Conservation (phyloP, 2,113 vertebrate genomes). For the Mugil cephalus region DNA sequence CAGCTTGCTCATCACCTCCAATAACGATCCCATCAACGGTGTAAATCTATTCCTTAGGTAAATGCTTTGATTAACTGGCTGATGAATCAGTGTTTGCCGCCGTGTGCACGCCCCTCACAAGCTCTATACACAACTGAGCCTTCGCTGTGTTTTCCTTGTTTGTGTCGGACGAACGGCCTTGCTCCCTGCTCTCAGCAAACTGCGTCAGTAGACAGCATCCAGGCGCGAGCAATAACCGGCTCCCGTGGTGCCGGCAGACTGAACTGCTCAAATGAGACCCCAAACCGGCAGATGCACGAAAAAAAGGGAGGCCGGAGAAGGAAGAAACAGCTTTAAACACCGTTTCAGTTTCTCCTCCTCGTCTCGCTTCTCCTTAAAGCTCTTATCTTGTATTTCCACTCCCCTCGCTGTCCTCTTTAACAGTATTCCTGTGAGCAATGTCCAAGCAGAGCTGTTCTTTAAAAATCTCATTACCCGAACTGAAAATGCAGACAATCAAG, state of each 20-base stretch:
- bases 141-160: slow-evolving; percentile 9
- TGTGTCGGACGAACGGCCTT: background rate
- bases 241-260: slow-evolving; percentile 4
- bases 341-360: slow-evolving; percentile 34
- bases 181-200: slow-evolving; percentile 28
- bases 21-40: slow-evolving; percentile 38
- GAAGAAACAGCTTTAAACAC: slow-evolving; percentile 18
- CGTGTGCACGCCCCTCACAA: background rate
- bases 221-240: slow-evolving; percentile 38
- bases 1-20: slow-evolving; percentile 58
- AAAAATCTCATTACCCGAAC: slow-evolving; percentile 1
- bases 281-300: slow-evolving; percentile 1
- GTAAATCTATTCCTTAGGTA: slow-evolving; percentile 28
- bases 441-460: background rate
- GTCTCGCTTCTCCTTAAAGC: slow-evolving; percentile 31
- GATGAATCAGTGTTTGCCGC: slow-evolving; percentile 29
- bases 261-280: slow-evolving; percentile 21
- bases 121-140: background rate
- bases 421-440: background rate
- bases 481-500: slow-evolving; percentile 8
- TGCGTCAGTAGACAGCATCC: slow-evolving; percentile 55
- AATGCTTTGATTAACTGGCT: background rate
- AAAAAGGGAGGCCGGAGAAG: background rate
- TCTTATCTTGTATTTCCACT: slow-evolving; percentile 36
- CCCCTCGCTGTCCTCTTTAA: slow-evolving; percentile 11